phyloP scores from a whole-genome alignment of 2,797 vertebrate genomes.

The Petrocephalus schoutedeni region DNA sequence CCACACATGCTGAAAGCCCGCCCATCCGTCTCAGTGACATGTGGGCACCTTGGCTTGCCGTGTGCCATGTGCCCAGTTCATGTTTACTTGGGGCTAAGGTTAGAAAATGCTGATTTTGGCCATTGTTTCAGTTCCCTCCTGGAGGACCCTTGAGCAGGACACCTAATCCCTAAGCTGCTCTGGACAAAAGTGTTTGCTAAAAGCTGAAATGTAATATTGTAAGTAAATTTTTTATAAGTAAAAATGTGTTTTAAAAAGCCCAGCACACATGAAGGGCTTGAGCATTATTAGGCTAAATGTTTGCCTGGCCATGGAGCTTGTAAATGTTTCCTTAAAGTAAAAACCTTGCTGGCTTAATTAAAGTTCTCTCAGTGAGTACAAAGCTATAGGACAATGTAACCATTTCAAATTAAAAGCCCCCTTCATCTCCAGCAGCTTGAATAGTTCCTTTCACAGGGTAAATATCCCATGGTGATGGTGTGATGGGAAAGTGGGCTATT shows the following conservation, averaged over 20 bases:
- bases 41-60: background rate
- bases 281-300: background rate
- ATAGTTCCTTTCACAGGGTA: background rate
- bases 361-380: background rate
- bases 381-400: background rate
- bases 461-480: background rate
- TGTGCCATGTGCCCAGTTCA: background rate
- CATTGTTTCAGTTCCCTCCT: background rate
- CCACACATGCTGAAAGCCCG: background rate
- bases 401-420: background rate
- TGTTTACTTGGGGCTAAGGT: background rate
- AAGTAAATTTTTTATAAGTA: background rate
- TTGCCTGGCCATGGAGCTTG: background rate
- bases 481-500: background rate
- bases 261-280: background rate
- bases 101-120: background rate
- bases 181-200: background rate
- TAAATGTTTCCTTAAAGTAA: background rate
- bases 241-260: background rate
- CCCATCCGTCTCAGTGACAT: background rate
- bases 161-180: background rate
- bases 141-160: background rate
- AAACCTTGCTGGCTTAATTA: background rate
- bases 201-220: background rate
- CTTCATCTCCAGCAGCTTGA: background rate